Evolutionary conservation across 2,888 invertebrate species (phyloP).

Genomic region (Fissipunctia ypsillon): DNA sequence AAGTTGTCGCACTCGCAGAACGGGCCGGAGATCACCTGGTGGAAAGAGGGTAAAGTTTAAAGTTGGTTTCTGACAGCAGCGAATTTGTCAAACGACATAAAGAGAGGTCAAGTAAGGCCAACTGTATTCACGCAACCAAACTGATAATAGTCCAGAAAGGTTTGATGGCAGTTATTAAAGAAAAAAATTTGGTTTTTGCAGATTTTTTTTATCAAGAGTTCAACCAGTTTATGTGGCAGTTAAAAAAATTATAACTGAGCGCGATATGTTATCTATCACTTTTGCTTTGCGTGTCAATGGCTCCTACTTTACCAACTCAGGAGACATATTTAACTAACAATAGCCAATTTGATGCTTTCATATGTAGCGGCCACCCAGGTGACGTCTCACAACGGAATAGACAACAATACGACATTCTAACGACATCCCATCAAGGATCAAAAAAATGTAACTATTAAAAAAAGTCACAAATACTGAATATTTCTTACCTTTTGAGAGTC

Average conservation of each 20-base stretch:
- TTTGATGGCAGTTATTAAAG: no score
- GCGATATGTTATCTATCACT: not conserved
- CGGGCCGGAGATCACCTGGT: slow-evolving; percentile 92
- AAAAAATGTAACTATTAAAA: not conserved
- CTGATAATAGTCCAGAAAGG: no score
- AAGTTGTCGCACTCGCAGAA: slow-evolving; percentile 99
- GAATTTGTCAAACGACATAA: no score
- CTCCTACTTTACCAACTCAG: not conserved
- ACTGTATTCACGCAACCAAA: no score
- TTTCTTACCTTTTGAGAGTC: slow-evolving; percentile 91
- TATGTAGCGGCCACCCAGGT: no score
- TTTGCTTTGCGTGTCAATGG: not conserved
- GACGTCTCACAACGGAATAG: not conserved
- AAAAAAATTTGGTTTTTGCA: no score
- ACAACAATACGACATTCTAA: not conserved
- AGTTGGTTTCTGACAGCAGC: not conserved
- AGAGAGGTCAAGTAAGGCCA: no score
- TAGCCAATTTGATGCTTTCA: not conserved
- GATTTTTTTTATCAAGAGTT: no score
- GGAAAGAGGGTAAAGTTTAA: not conserved
- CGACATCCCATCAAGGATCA: not conserved
- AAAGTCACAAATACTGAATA: not conserved
- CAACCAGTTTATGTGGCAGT: not conserved
- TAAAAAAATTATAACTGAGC: not conserved
- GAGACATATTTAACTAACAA: not conserved